Conservation (phyloP, 2,113 vertebrate species). For the Ginglymostoma cirratum region DNA sequence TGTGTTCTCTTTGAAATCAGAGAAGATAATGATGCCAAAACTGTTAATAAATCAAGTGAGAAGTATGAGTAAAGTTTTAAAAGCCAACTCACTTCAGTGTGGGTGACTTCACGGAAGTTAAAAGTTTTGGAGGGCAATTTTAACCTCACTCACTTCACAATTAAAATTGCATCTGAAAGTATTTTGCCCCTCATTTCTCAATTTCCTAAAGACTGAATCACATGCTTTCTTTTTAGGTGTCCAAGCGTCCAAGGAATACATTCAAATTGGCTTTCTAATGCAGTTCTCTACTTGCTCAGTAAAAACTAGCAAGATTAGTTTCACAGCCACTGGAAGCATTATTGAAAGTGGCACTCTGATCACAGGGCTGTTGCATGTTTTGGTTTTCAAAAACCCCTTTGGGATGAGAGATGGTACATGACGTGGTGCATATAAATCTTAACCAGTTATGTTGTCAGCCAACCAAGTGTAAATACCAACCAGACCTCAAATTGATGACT, state of each 20-base stretch:
- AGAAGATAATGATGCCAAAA: neutral
- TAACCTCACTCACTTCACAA: neutral
- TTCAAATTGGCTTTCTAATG: neutral
- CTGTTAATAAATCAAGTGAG: neutral
- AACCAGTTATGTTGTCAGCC: neutral
- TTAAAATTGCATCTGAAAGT: neutral
- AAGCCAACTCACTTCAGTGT: neutral
- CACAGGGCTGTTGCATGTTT: neutral
- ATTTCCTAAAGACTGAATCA: neutral
- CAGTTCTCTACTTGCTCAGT: neutral
- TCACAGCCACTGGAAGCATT: neutral
- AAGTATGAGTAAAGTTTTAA: neutral
- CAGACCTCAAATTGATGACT: neutral
- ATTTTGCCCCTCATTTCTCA: neutral
- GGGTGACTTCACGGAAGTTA: neutral
- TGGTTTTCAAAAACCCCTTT: neutral
- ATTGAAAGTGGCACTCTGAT: neutral
- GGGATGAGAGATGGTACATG: neutral
- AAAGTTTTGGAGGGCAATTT: neutral
- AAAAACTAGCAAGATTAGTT: neutral
- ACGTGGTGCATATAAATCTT: neutral
- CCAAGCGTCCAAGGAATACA: neutral
- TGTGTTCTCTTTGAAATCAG: neutral
- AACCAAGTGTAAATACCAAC: neutral
- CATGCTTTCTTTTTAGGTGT: neutral